Conservation (phyloP, 2,113 vertebrate species). For the Myotis brandtii region DNA sequence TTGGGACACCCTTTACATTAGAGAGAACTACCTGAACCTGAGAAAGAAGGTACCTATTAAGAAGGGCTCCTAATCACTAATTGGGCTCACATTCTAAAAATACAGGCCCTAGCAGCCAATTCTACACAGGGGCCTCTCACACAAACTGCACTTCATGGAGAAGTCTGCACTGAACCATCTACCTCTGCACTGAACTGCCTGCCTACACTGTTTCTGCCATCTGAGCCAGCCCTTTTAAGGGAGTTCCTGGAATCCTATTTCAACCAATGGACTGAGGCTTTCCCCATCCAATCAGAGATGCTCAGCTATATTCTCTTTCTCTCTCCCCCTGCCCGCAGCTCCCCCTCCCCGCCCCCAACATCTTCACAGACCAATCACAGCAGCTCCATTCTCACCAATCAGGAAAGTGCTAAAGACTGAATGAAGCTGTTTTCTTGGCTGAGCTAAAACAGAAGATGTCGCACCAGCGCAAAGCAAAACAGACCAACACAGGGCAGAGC, state of each 20-base stretch:
- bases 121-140: background rate
- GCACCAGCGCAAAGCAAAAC: background rate
- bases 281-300: background rate
- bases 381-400: background rate
- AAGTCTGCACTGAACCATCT: background rate
- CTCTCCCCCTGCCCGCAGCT: no score
- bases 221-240: background rate
- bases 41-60: background rate
- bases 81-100: background rate
- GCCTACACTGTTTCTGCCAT: background rate
- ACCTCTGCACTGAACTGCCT: background rate
- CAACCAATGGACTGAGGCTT: background rate
- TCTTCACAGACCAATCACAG: background rate
- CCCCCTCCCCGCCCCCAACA: background rate
- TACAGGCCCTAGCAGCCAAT: background rate
- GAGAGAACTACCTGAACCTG: background rate
- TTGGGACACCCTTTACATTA: background rate
- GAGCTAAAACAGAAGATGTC: background rate
- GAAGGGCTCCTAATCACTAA: background rate
- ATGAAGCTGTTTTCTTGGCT: background rate
- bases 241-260: background rate
- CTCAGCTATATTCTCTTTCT: background rate
- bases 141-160: background rate
- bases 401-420: background rate
- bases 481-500: background rate